phyloP scores from a whole-genome alignment of 2,888 invertebrate genomes.

The Atrina japonica region DNA sequence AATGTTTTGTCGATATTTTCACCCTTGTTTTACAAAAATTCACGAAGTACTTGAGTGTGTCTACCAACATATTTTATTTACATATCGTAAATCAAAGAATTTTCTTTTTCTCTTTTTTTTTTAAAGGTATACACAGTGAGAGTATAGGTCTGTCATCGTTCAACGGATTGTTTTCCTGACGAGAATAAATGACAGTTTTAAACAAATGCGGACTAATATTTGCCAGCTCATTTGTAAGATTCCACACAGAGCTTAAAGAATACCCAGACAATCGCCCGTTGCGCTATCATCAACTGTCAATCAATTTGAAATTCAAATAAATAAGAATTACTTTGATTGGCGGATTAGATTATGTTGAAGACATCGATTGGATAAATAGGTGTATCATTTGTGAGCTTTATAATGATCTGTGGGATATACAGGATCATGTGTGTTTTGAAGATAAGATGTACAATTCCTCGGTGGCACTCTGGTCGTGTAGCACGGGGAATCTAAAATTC shows the following conservation, averaged over 20 bases:
- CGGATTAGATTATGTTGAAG: too few relatives aligned
- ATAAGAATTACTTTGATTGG: conserved; percentile 4
- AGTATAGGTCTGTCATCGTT: conserved; percentile 6
- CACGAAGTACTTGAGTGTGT: neutral
- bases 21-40: neutral
- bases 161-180: conserved; percentile 17
- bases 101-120: neutral
- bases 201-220: conserved; percentile 20
- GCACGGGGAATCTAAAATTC: neutral
- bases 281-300: too few relatives aligned
- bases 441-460: conserved; percentile 10
- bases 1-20: neutral
- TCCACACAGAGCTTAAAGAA: neutral
- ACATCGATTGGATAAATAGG: too few relatives aligned
- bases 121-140: conserved; percentile 8
- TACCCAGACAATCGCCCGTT: too few relatives aligned
- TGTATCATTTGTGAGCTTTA: neutral
- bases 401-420: conserved; percentile 24
- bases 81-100: neutral
- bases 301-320: conserved; percentile 2
- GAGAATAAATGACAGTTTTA: conserved; percentile 27
- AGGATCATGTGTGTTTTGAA: conserved; percentile 9
- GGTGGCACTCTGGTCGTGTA: conserved; percentile 6
- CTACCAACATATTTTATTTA: neutral
- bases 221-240: neutral